phyloP scores from a whole-genome alignment of 2,113 vertebrate genomes.

The Manacus vitellinus region DNA sequence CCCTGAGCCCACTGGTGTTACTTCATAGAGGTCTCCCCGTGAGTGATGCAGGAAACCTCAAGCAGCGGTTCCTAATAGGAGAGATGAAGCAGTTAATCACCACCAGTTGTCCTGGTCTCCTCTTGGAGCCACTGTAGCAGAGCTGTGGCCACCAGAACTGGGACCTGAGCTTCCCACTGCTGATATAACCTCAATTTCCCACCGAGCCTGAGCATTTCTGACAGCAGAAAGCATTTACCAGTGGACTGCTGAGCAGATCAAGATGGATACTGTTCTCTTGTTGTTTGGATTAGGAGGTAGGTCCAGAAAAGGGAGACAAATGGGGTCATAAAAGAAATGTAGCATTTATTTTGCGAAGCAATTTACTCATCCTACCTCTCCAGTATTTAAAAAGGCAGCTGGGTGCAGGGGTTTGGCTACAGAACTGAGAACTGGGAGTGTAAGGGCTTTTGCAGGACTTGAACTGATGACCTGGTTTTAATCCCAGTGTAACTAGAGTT shows the following conservation, averaged over 20 bases:
- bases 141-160: neutral
- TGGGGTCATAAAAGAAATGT: neutral
- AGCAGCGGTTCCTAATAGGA: neutral
- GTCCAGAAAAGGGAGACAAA: conserved; percentile 3
- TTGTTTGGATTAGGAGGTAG: neutral
- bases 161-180: neutral
- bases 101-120: neutral
- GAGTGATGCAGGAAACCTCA: neutral
- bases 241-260: neutral
- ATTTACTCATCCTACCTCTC: neutral
- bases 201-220: neutral
- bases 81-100: neutral
- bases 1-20: neutral
- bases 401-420: neutral
- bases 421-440: neutral
- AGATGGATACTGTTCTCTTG: neutral
- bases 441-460: neutral
- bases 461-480: neutral
- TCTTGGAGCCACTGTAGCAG: neutral
- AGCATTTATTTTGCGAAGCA: neutral
- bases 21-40: neutral
- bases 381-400: neutral
- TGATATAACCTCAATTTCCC: neutral
- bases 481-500: neutral
- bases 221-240: neutral